phyloP scores from a whole-genome alignment of 2,797 vertebrate genomes.

The Enteromius mattozi region DNA sequence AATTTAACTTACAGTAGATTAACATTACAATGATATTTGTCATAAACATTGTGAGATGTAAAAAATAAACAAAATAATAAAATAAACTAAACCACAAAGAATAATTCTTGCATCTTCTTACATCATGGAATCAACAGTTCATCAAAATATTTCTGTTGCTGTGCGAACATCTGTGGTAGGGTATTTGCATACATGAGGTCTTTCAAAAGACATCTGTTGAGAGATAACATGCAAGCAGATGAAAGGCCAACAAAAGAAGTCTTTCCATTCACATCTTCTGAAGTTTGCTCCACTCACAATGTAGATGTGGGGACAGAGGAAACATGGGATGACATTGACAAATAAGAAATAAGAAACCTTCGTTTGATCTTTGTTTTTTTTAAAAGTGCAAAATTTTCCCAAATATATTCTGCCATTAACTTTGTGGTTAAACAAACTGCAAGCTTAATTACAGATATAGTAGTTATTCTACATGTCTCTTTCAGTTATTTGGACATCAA shows the following conservation, averaged over 20 bases:
- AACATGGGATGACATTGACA: no score
- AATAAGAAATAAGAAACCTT: no score
- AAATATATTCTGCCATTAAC: no score
- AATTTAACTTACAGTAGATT: no score
- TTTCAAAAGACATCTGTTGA: conserved; percentile 8
- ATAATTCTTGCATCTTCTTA: background rate
- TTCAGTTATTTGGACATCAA: background rate
- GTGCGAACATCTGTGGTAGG: background rate
- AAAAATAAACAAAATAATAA: no score
- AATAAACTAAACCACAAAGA: background rate
- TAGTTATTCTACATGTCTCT: background rate
- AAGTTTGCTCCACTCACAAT: background rate
- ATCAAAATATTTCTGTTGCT: background rate
- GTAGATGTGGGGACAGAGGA: background rate
- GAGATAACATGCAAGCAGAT: background rate
- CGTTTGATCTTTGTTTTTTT: no score
- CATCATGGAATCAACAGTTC: conserved; percentile 8
- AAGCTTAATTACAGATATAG: background rate
- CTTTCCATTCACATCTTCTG: background rate
- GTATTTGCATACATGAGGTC: background rate
- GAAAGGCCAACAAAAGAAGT: background rate
- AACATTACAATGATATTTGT: no score
- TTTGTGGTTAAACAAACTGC: no score
- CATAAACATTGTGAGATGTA: no score
- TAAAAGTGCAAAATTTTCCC: no score